Base-by-base conservation (phyloP, 2,888 invertebrate genomes). In the Sisyra terminalis region DNA sequence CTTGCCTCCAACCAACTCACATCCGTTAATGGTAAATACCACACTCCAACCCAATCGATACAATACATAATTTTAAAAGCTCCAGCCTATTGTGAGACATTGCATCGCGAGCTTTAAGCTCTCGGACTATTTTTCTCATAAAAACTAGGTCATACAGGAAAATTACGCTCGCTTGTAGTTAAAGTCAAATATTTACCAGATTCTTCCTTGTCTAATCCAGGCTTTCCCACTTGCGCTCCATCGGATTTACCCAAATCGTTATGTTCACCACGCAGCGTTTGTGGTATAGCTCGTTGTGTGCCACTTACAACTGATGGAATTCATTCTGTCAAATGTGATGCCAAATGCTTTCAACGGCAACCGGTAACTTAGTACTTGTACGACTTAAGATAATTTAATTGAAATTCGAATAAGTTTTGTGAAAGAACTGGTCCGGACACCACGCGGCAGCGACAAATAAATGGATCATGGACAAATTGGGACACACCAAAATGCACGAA, bases 141-240 rank as follows among this genome's bases (percentile, higher is more conserved):
- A 24, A 24, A 24, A 24, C 24, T 24, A 24, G 24, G 24, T 24
- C 24, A 24, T 24, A 24, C 7, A 5, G 24, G 24, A 7, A 24
- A 24, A 24, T 24, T 24, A 24, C 24, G 7, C 24, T 24, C 5
- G 24, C 24, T 24, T 24, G 24, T 24, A 24, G 24, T 24, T 6
- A 32, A 32, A 5, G 5, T 41, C n/a, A 15, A 42, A 10, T 5
- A 43, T 17, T 9, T 44, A 17, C 13, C 1, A 1, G 15, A 15
- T 4, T n/a, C 11, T 3, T 11, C 17, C 17, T 44, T 43, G 39
- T 37, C 39, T 36, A 40, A 48, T 50, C 32, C 32, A 64, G 66
- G 65, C 40, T 64, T 66, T 48, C 63, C 65, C 3, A 64, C 63
- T 8, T 66, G 65, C 49, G 63, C 61, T 47, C 51, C 58, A 18